phyloP scores from a whole-genome alignment of 1,140 invertebrate genomes.

The Plodia interpunctella region DNA sequence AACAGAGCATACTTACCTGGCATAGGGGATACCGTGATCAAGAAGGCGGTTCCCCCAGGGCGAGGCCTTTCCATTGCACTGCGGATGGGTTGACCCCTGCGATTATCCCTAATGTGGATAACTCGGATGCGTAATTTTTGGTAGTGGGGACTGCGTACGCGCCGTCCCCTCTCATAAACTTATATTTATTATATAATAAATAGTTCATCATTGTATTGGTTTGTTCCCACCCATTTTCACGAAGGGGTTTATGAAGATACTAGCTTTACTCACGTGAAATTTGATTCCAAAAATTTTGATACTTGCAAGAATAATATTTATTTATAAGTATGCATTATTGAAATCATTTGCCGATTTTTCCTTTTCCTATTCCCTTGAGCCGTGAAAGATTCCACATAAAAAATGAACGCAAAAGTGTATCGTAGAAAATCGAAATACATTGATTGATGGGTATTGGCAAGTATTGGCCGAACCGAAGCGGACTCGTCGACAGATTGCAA shows the following conservation, averaged over 20 bases:
- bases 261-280: no score
- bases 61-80: conserved; percentile 11
- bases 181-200: no score
- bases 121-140: conserved; percentile 17
- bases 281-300: no score
- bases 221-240: no score
- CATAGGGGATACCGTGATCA: conserved; percentile 12
- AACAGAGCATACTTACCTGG: conserved; percentile 2
- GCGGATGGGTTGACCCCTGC: conserved; percentile 13
- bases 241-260: no score
- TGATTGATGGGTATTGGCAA: neutral
- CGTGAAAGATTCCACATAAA: neutral
- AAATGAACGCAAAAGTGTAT: neutral
- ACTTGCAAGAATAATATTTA: no score
- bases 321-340: no score
- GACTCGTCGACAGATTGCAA: neutral
- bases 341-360: no score
- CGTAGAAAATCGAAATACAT: neutral
- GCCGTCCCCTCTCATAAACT: neutral
- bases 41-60: conserved; percentile 12
- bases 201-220: no score
- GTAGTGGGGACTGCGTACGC: conserved; percentile 18
- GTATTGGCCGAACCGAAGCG: neutral
- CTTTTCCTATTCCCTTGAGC: no score
- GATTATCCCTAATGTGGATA: conserved; percentile 14